Conservation (phyloP, 2,888 invertebrate species). For the Boloria euphrosyne region DNA sequence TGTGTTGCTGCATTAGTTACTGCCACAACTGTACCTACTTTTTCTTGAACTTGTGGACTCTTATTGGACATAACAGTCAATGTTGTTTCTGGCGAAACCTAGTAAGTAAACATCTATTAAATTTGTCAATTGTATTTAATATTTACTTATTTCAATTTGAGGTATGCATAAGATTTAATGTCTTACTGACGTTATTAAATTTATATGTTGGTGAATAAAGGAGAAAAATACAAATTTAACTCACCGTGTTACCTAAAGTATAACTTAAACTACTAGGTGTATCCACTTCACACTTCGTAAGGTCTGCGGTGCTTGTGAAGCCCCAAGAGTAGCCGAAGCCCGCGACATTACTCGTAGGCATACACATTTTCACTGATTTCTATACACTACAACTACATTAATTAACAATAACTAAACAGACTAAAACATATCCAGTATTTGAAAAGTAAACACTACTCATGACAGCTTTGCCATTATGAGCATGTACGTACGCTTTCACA, state of each 20-base stretch:
- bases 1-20: slow-evolving; percentile 71
- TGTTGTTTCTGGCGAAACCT: slow-evolving; percentile 79
- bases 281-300: slow-evolving; percentile 77
- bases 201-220: neutral
- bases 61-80: slow-evolving; percentile 79
- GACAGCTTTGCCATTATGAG: slow-evolving; percentile 77
- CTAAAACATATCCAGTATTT: slow-evolving; percentile 71
- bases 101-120: slow-evolving; percentile 41
- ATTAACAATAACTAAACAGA: slow-evolving; percentile 67
- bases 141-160: neutral
- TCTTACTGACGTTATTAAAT: neutral
- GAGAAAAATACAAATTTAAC: slow-evolving; percentile 38
- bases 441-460: slow-evolving; percentile 80
- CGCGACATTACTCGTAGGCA: slow-evolving; percentile 80
- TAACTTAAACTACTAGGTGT: slow-evolving; percentile 78
- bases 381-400: slow-evolving; percentile 61
- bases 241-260: slow-evolving; percentile 77
- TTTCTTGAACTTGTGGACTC: slow-evolving; percentile 77
- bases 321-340: slow-evolving; percentile 81
- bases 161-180: neutral
- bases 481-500: slow-evolving; percentile 80
- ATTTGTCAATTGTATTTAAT: neutral
- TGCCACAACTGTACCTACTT: slow-evolving; percentile 73
- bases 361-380: slow-evolving; percentile 73
- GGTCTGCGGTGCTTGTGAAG: slow-evolving; percentile 76